A percentile compares a stretch with the other conserved stretches of the same genome.
Evolutionary conservation across 2,888 invertebrate genomes (phyloP).

Genomic region (Sycophila texana): DNA sequence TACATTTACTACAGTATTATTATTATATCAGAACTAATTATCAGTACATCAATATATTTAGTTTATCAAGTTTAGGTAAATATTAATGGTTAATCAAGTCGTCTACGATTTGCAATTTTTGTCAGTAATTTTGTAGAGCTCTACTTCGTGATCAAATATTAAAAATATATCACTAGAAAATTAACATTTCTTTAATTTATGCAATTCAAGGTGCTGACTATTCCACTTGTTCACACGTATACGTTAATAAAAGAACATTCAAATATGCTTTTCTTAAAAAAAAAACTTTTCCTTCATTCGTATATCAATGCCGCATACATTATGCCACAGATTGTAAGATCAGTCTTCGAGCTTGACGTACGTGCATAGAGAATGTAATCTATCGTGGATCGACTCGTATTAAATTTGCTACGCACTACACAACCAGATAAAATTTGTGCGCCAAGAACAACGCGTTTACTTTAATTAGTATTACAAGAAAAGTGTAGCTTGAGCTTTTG

Average conservation of each 20-base stretch:
- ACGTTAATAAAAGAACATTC: no score
- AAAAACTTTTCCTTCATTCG: background rate
- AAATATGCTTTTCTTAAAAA: no score
- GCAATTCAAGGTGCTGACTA: no score
- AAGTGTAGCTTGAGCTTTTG: slow-evolving; percentile 9
- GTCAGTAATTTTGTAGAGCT: no score
- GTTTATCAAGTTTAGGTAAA: background rate
- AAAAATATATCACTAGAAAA: no score
- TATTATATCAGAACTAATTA: background rate
- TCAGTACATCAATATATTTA: background rate
- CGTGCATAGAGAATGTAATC: slow-evolving; percentile 34
- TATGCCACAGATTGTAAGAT: background rate
- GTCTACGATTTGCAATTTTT: no score
- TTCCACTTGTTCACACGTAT: no score
- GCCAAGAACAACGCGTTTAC: slow-evolving; percentile 59
- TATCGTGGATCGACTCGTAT: slow-evolving; percentile 55
- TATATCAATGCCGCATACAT: background rate
- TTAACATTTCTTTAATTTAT: no score
- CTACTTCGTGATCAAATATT: no score
- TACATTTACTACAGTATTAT: background rate
- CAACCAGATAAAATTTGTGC: slow-evolving; percentile 59
- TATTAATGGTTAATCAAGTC: no score
- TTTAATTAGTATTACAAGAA: slow-evolving; percentile 31
- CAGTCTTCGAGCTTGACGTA: slow-evolving; percentile 48
- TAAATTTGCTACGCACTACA: slow-evolving; percentile 57